Percentiles rank a stretch among this genome's conserved stretches.
These are phyloP conservation scores for Sebastes vulpes DNA, from an alignment of 2,797 vertebrate genomes.

Conservation along the genomic window DNA sequence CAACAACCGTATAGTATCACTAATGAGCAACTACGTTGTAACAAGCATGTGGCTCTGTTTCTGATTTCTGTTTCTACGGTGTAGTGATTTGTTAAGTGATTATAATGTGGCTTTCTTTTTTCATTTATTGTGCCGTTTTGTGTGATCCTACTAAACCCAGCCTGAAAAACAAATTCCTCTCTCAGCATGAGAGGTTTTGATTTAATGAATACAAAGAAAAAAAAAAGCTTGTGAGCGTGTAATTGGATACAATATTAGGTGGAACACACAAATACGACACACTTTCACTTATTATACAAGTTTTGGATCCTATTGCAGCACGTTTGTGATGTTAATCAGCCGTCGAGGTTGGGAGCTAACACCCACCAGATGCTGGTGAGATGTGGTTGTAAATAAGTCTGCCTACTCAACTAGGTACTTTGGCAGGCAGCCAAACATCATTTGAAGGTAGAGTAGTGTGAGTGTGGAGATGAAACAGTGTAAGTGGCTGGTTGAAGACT, in stretches of 20 bases:
- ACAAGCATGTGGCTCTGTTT: not conserved
- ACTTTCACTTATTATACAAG: constrained; percentile 33
- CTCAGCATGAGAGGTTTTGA: constrained; percentile 28
- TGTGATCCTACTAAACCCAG: not conserved
- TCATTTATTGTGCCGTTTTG: not conserved
- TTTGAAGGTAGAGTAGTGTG: constrained; percentile 8
- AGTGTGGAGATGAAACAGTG: constrained; percentile 18
- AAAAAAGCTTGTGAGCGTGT: constrained; percentile 13
- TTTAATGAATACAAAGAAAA: constrained; percentile 25
- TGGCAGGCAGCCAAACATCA: constrained; percentile 40
- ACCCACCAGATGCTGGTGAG: constrained; percentile 53
- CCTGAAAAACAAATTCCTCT: constrained; percentile 31
- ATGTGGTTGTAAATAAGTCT: constrained; percentile 56
- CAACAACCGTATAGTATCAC: not conserved
- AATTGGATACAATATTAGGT: constrained; percentile 48
- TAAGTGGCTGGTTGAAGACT: constrained; percentile 21
- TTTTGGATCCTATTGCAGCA: constrained; percentile 17
- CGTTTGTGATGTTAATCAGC: constrained; percentile 54
- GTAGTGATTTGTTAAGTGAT: constrained; percentile 5
- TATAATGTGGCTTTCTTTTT: not conserved
- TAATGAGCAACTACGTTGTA: not conserved
- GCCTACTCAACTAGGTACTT: constrained; percentile 17
- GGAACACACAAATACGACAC: constrained; percentile 22
- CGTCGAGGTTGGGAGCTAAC: constrained; percentile 34
- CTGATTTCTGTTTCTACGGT: not conserved